Evolutionary conservation across 2,113 vertebrate species (phyloP).

Genomic region (Blennius ocellaris): DNA sequence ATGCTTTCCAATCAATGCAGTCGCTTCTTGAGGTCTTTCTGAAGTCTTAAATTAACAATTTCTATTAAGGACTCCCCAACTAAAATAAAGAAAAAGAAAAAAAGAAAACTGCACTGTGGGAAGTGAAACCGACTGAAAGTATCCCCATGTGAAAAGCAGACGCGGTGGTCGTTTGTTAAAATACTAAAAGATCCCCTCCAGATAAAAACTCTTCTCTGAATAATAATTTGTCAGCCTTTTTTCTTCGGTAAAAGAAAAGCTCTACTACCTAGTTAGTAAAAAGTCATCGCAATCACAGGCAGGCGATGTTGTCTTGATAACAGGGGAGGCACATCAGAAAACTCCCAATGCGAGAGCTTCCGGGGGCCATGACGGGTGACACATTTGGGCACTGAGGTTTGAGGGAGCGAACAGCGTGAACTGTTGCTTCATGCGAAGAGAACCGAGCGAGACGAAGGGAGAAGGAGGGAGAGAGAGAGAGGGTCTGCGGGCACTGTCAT

Average conservation of each 20-base stretch:
- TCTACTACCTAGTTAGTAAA: background rate
- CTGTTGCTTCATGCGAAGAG: conserved; percentile 35
- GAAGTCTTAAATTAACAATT: conserved; percentile 53
- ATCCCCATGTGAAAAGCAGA: background rate
- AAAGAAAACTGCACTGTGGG: background rate
- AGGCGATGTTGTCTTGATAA: background rate
- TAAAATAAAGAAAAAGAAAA: background rate
- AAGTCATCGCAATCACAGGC: background rate
- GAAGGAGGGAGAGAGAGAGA: background rate
- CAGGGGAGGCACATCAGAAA: background rate
- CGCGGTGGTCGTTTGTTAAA: background rate
- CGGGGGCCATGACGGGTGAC: background rate
- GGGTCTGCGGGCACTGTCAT: conserved; percentile 52
- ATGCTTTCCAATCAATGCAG: conserved; percentile 55
- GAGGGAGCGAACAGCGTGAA: conserved; percentile 24
- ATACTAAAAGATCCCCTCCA: background rate
- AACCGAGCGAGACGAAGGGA: conserved; percentile 26
- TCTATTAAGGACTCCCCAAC: conserved; percentile 10
- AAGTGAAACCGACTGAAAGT: background rate
- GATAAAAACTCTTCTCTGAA: background rate
- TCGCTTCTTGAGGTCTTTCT: conserved; percentile 41
- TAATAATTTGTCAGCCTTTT: background rate
- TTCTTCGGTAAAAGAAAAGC: background rate
- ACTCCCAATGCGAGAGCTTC: background rate
- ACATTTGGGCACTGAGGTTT: background rate